Conservation (phyloP, 2,888 invertebrate genomes). For the Limenitis camilla region DNA sequence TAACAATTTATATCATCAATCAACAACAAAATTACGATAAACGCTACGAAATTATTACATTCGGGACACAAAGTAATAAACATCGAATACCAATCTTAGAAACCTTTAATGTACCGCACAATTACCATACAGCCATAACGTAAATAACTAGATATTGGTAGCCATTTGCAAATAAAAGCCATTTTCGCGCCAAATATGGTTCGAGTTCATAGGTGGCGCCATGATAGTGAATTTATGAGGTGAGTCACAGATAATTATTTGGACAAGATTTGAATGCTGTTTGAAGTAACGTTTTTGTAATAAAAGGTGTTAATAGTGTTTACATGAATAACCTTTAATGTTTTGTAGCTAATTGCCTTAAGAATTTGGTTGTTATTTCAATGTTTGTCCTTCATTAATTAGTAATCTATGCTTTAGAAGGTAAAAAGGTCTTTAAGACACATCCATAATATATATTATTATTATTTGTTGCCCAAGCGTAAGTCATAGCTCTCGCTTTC, state of each 20-base stretch:
- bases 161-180: constrained; percentile 25
- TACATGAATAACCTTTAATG: constrained; percentile 6
- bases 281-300: constrained; percentile 10
- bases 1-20: constrained; percentile 11
- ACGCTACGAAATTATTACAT: constrained; percentile 16
- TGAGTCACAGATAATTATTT: constrained; percentile 17
- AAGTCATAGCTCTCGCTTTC: no score
- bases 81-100: constrained; percentile 18
- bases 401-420: not conserved
- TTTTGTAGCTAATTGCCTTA: constrained; percentile 3
- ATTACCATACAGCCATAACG: constrained; percentile 25
- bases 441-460: no score
- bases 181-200: constrained; percentile 32
- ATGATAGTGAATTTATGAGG: constrained; percentile 20
- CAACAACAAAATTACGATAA: constrained; percentile 12
- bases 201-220: constrained; percentile 38
- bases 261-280: constrained; percentile 2
- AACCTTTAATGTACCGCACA: constrained; percentile 23
- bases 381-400: not conserved
- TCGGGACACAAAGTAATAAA: constrained; percentile 16
- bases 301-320: constrained; percentile 13
- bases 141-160: constrained; percentile 26
- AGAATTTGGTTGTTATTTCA: constrained; percentile 1
- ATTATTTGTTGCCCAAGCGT: no score
- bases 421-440: no score